A percentile compares a stretch with the other conserved stretches of the same genome.
phyloP scores from a whole-genome alignment of 2,113 vertebrate genomes.

The Malaclemys terrapin region DNA sequence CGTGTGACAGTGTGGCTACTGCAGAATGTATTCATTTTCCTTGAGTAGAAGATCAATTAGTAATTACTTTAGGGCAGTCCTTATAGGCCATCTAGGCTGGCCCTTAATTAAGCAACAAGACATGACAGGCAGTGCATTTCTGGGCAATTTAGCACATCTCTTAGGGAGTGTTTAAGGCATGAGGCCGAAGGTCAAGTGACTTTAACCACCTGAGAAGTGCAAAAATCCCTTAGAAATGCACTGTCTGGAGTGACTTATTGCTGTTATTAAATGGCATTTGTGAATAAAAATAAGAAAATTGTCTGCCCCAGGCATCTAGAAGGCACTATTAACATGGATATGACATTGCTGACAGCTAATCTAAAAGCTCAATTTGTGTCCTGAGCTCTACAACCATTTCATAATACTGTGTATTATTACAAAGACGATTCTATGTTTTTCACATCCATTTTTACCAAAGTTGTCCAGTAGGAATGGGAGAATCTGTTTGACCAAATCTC shows the following conservation, averaged over 20 bases:
- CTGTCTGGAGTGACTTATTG: conserved; percentile 74
- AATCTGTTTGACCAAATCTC: neutral
- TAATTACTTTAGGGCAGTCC: conserved; percentile 75
- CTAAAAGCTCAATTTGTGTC: conserved; percentile 64
- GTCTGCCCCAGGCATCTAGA: conserved; percentile 71
- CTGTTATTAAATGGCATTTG: conserved; percentile 73
- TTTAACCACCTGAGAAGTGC: conserved; percentile 82
- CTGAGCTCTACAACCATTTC: conserved; percentile 36
- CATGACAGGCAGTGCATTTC: conserved; percentile 82
- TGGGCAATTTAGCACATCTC: conserved; percentile 82
- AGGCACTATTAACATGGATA: conserved; percentile 61
- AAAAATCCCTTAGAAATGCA: conserved; percentile 78
- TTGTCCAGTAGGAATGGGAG: neutral
- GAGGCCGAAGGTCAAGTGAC: conserved; percentile 81
- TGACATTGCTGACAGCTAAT: conserved; percentile 74
- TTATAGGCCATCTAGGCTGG: conserved; percentile 71
- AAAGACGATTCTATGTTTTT: neutral
- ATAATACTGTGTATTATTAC: conserved; percentile 34
- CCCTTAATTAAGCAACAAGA: conserved; percentile 84
- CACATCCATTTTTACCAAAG: neutral
- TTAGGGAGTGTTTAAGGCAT: conserved; percentile 78
- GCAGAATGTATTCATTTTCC: conserved; percentile 72
- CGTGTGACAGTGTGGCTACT: conserved; percentile 51
- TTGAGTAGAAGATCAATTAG: conserved; percentile 73
- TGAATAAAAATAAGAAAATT: conserved; percentile 72